These are phyloP conservation scores for Ptilorrhoa leucosticta DNA, from an alignment of 2,113 vertebrate genomes.

Conservation along the genomic window DNA sequence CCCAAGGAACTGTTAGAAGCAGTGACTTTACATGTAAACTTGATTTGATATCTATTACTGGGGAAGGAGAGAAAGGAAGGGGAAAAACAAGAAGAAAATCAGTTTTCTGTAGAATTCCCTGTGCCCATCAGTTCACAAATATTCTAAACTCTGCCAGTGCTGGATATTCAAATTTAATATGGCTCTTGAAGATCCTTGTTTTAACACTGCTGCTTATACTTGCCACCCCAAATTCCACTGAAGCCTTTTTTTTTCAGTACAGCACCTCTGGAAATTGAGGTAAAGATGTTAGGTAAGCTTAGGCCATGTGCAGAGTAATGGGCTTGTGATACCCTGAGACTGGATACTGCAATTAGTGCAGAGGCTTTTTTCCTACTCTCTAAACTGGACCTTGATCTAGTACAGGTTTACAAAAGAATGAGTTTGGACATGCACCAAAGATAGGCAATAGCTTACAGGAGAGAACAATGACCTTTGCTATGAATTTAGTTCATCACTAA, in stretches of 20 bases:
- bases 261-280: not conserved
- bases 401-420: not conserved
- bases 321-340: not conserved
- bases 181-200: not conserved
- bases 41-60: not conserved
- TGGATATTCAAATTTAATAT: not conserved
- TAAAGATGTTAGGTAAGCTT: not conserved
- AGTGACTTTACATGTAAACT: not conserved
- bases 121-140: not conserved
- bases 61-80: not conserved
- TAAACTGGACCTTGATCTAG: not conserved
- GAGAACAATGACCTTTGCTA: not conserved
- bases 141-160: not conserved
- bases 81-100: not conserved
- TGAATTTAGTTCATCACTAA: not conserved
- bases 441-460: accelerated
- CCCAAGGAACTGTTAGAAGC: not conserved
- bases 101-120: not conserved
- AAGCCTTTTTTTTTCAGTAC: not conserved
- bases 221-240: not conserved
- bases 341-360: not conserved
- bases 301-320: not conserved
- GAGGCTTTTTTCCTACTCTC: not conserved
- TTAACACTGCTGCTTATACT: not conserved
- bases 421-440: not conserved